A percentile compares a stretch with the other conserved stretches of the same genome.
Conservation (phyloP, 2,888 invertebrate species). For the Poecilus cupreus region DNA sequence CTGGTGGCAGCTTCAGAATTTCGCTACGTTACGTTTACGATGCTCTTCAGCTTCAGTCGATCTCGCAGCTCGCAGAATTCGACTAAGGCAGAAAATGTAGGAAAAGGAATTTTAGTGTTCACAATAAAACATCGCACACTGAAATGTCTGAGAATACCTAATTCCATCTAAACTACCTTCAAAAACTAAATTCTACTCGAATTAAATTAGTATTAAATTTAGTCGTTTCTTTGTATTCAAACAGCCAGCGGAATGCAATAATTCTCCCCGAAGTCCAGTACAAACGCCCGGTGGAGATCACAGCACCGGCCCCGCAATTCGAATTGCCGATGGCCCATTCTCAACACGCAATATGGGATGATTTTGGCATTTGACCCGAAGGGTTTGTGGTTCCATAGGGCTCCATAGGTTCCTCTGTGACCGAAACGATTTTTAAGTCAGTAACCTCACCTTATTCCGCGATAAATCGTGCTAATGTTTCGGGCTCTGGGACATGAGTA, state of each 20-base stretch:
- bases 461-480: too few relatives aligned
- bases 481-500: too few relatives aligned
- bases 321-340: not conserved
- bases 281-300: not conserved
- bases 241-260: not conserved
- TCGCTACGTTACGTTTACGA: too few relatives aligned
- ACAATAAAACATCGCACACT: too few relatives aligned
- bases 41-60: too few relatives aligned
- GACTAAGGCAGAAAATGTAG: constrained; percentile 59
- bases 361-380: not conserved
- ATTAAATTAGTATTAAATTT: not conserved
- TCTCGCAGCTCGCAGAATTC: too few relatives aligned
- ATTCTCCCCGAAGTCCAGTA: not conserved
- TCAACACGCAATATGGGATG: not conserved
- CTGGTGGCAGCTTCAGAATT: too few relatives aligned
- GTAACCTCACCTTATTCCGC: not conserved
- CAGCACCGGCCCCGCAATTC: not conserved
- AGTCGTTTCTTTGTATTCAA: not conserved
- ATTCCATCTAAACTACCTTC: not conserved
- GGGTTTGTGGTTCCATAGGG: not conserved
- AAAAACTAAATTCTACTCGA: not conserved
- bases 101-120: too few relatives aligned
- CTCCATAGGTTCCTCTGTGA: too few relatives aligned
- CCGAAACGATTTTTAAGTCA: not conserved
- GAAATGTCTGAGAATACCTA: too few relatives aligned